Conservation (phyloP, 2,113 vertebrate species). For the Carollia perspicillata region DNA sequence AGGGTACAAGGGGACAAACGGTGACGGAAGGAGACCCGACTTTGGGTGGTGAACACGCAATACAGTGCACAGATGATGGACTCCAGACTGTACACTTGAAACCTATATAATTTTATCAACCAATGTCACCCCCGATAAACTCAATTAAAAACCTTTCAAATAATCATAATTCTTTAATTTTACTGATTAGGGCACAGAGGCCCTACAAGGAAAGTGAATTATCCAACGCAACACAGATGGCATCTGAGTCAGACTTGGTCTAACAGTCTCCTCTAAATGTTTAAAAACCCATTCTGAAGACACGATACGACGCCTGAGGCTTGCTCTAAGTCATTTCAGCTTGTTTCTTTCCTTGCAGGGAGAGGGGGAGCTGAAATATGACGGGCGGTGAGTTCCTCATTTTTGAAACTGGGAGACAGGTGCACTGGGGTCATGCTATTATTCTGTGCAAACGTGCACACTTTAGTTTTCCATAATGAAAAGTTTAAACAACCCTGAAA, state of each 20-base stretch:
- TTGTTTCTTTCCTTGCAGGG: neutral
- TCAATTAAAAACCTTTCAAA: neutral
- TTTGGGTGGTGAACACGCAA: neutral
- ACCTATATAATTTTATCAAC: neutral
- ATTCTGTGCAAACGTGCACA: neutral
- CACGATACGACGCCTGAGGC: neutral
- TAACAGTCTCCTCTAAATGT: neutral
- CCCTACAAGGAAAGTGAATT: neutral
- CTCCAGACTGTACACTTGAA: neutral
- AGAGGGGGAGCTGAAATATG: neutral
- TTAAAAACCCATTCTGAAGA: neutral
- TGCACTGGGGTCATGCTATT: neutral
- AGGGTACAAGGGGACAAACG: neutral
- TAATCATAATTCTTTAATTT: neutral
- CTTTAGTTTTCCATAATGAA: slow-evolving; percentile 3
- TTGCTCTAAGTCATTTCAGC: neutral
- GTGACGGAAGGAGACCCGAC: neutral
- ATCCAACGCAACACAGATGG: neutral
- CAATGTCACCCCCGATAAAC: neutral
- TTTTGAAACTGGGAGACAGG: neutral
- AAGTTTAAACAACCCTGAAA: neutral
- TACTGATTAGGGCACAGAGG: neutral
- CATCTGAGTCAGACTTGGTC: neutral
- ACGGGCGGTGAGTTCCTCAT: neutral
- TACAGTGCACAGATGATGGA: neutral